Percentiles rank a stretch among this genome's conserved stretches.
These are phyloP conservation scores for Galleria mellonella DNA, from an alignment of 1,140 invertebrate genomes.

Conservation along the genomic window DNA sequence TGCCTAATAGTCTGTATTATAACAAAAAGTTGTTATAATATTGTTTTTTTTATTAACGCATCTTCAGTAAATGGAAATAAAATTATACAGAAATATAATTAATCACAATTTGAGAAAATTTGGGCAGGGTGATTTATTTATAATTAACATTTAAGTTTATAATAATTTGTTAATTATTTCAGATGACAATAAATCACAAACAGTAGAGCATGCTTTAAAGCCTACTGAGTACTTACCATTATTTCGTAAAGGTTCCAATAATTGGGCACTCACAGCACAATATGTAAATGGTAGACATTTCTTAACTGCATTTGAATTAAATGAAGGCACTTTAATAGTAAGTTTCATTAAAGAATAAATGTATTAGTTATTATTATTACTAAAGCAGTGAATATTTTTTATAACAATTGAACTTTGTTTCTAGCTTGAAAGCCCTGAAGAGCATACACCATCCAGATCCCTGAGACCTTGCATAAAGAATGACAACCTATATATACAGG, in stretches of 20 bases:
- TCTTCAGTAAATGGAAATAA: no score
- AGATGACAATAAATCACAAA: slow-evolving; percentile 54
- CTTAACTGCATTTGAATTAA: slow-evolving; percentile 59
- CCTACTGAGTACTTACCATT: slow-evolving; percentile 57
- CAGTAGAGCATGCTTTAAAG: slow-evolving; percentile 59
- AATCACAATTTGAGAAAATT: no score
- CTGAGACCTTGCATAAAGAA: slow-evolving; percentile 52
- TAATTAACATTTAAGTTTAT: neutral
- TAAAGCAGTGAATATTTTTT: no score
- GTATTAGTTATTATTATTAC: no score
- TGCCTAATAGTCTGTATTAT: no score
- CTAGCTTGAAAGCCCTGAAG: slow-evolving; percentile 58
- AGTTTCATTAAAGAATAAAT: no score
- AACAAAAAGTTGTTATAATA: no score
- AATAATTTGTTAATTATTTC: slow-evolving; percentile 11
- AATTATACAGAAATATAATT: no score
- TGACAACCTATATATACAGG: slow-evolving; percentile 49
- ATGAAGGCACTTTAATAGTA: slow-evolving; percentile 61
- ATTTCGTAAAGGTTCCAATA: slow-evolving; percentile 57
- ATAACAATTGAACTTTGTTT: slow-evolving; percentile 16
- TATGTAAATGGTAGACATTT: slow-evolving; percentile 66
- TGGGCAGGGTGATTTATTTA: no score
- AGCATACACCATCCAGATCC: slow-evolving; percentile 48
- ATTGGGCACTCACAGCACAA: slow-evolving; percentile 55
- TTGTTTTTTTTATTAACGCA: no score